Percentiles rank a stretch among this genome's conserved stretches.
Conservation (phyloP, 2,797 vertebrate species). For the Girardinus metallicus region DNA sequence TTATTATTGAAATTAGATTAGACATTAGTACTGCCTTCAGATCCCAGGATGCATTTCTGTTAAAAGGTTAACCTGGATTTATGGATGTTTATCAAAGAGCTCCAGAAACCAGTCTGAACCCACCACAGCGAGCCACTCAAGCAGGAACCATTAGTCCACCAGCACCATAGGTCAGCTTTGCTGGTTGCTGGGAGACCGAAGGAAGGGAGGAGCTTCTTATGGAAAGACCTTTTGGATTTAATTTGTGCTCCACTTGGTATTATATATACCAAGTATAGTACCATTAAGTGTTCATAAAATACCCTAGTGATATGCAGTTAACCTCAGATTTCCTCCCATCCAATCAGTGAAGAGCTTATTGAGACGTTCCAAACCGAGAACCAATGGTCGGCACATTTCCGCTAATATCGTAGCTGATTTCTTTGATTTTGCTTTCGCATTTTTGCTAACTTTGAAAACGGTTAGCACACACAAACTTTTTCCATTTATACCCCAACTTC, state of each 20-base stretch:
- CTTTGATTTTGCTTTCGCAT: neutral
- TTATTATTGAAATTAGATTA: neutral
- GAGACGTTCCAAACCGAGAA: neutral
- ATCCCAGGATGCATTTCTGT: constrained; percentile 30
- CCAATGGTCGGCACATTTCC: neutral
- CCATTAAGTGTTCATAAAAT: neutral
- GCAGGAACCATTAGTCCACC: neutral
- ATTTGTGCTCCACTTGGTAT: neutral
- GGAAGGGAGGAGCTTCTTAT: neutral
- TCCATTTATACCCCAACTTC: neutral
- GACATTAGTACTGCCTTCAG: constrained; percentile 14
- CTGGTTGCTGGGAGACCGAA: neutral
- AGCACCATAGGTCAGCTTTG: neutral
- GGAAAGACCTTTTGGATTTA: neutral
- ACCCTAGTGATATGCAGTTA: neutral
- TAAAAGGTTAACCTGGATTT: constrained; percentile 23
- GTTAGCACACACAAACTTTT: neutral
- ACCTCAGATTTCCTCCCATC: neutral
- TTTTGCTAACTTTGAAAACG: neutral
- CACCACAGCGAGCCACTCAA: neutral
- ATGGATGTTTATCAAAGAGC: constrained; percentile 9
- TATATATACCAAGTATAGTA: neutral
- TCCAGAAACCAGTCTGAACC: constrained; percentile 3
- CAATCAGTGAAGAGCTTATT: no score
- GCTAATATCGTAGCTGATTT: neutral